Conservation (phyloP, 2,797 vertebrate species). For the Glyptemys insculpta region DNA sequence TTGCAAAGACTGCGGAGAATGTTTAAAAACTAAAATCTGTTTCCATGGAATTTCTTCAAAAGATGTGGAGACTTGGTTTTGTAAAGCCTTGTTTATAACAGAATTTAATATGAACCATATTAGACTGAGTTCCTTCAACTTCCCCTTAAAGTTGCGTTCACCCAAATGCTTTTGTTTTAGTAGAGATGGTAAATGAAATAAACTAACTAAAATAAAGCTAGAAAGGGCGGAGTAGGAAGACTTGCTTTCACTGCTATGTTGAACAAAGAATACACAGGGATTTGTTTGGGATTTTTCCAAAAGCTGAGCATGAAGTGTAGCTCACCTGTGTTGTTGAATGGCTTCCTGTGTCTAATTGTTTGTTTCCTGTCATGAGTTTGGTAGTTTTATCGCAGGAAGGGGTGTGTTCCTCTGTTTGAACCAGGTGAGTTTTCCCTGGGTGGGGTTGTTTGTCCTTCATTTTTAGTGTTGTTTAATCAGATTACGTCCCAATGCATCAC, state of each 20-base stretch:
- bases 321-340: not conserved
- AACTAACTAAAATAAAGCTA: not conserved
- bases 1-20: not conserved
- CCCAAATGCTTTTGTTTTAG: not conserved
- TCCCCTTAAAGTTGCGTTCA: not conserved
- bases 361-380: not conserved
- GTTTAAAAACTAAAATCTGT: not conserved
- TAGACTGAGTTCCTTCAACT: not conserved
- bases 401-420: not conserved
- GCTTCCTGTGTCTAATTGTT: not conserved
- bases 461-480: not conserved
- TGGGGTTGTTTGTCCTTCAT: not conserved
- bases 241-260: not conserved
- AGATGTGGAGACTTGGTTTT: not conserved
- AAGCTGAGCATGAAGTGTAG: not conserved
- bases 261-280: accelerated
- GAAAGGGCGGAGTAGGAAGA: slow-evolving; percentile 3
- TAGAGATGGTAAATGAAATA: not conserved
- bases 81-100: not conserved
- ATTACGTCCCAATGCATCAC: accelerated
- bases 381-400: not conserved
- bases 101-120: not conserved
- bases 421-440: not conserved
- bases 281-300: slow-evolving; percentile 21
- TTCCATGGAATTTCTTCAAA: not conserved